These are phyloP conservation scores for Drosophila bifasciata DNA, from an alignment of 1,140 invertebrate species.

Conservation along the genomic window DNA sequence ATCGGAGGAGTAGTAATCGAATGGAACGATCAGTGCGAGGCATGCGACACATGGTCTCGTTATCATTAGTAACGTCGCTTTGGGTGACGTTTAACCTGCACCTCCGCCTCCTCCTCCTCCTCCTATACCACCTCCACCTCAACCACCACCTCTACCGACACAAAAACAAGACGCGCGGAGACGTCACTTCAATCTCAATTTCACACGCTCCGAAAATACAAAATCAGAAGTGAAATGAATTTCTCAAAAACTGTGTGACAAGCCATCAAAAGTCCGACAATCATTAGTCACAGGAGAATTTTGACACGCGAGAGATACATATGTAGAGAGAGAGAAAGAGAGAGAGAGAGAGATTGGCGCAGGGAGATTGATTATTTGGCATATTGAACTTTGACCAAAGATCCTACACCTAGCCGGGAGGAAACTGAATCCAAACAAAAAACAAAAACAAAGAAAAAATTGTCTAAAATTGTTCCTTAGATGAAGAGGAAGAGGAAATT, in stretches of 20 bases:
- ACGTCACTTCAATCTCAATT: constrained; percentile 29
- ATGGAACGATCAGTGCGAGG: constrained; percentile 11
- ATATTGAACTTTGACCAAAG: constrained; percentile 61
- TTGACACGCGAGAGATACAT: constrained; percentile 31
- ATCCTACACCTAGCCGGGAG: not conserved
- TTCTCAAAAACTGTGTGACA: constrained; percentile 45
- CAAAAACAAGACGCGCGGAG: too few relatives aligned
- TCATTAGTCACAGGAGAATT: constrained; percentile 70
- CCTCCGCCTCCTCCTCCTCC: too few relatives aligned
- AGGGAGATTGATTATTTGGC: constrained; percentile 55
- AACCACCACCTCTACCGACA: not conserved
- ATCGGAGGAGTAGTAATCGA: constrained; percentile 5
- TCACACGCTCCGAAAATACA: constrained; percentile 53
- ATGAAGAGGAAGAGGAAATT: too few relatives aligned
- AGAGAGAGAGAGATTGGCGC: constrained; percentile 16
- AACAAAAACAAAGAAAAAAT: not conserved
- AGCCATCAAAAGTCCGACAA: constrained; percentile 56
- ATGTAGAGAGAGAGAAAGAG: constrained; percentile 27
- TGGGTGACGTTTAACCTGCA: constrained; percentile 40
- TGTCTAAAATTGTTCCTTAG: constrained; percentile 6
- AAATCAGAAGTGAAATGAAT: constrained; percentile 22
- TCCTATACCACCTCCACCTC: too few relatives aligned
- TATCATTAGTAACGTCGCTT: constrained; percentile 74
- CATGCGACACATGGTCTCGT: constrained; percentile 43
- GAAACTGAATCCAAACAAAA: too few relatives aligned